Base-by-base conservation (phyloP, 2,797 vertebrate species). In the Halcyon badia region DNA sequence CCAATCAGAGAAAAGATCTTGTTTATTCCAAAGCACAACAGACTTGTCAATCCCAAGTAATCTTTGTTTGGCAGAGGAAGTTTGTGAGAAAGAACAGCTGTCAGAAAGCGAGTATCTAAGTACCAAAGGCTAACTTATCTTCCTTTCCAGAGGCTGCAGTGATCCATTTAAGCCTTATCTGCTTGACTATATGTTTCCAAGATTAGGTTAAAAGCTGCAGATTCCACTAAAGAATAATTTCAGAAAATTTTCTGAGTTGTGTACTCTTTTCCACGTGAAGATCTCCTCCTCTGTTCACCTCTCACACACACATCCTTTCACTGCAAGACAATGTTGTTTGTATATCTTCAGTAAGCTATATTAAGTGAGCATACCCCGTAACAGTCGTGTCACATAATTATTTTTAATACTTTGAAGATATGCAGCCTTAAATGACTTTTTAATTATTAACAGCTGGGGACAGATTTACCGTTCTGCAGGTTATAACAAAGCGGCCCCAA, bases 151-250 rank as follows among this genome's bases (percentile, higher is more conserved):
- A 83, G 83, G 46, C 83, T 94, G 73, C 62, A 90, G 80, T 60
- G 70, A 94, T 96, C 83, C 70, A 51, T 96, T 93, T 94, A 89
- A 77, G 11, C 77, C 62, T 96, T 97, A 90, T 95, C 92, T 90
- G 30, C 16, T 15, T 89, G 39, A 66, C 62, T 95, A 0, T 66
- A 39, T 64, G 44, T 93, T 96, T 95, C 86, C 71, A 70, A 93
- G 78, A 87, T 84, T 19, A 84, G 42, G 58, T 69, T 73, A 84
- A 92, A 84, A 93, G 62, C 88, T 68, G 24, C 64, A 78, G 65
- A 88, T 95, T 75, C 52, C 35, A 37, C 44, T 89, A 30, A 75
- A 85, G 79, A 95, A 33, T 90, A 60, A 76, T 69, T 82, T 54
- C 54, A 60, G 75, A 57, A 76, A 81, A 41, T 48, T 73, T 94